Evolutionary conservation across 2,888 invertebrate species (phyloP).

Genomic region (Drosophila subsilvestris): DNA sequence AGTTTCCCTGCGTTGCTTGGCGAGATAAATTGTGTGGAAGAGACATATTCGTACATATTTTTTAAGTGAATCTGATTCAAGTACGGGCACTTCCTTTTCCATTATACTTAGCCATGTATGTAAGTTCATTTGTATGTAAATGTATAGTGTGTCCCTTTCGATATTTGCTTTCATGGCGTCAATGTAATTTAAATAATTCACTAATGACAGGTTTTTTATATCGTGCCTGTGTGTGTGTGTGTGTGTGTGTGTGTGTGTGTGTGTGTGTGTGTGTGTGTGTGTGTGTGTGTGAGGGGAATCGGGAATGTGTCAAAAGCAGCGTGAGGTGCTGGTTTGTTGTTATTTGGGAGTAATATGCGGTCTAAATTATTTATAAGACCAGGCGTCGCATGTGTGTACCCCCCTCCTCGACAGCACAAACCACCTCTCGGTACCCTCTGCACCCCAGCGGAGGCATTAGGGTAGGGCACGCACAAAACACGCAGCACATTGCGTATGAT

Average conservation of each 20-base stretch:
- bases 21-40: neutral
- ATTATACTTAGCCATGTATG: neutral
- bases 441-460: constrained; percentile 29
- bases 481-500: constrained; percentile 72
- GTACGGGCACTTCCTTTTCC: constrained; percentile 36
- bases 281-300: neutral
- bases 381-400: constrained; percentile 56
- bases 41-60: too few species aligned
- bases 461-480: constrained; percentile 51
- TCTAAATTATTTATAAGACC: constrained; percentile 66
- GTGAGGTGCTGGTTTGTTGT: constrained; percentile 24
- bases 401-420: neutral
- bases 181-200: constrained; percentile 72
- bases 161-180: constrained; percentile 54
- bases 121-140: too few species aligned
- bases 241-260: neutral
- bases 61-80: neutral
- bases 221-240: neutral
- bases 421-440: neutral
- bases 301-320: constrained; percentile 25
- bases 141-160: constrained; percentile 19
- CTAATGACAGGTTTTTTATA: constrained; percentile 62
- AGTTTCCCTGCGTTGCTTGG: neutral
- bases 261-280: too few species aligned
- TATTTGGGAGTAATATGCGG: constrained; percentile 50